Conservation (phyloP, 2,113 vertebrate species). For the Vulpes vulpes region DNA sequence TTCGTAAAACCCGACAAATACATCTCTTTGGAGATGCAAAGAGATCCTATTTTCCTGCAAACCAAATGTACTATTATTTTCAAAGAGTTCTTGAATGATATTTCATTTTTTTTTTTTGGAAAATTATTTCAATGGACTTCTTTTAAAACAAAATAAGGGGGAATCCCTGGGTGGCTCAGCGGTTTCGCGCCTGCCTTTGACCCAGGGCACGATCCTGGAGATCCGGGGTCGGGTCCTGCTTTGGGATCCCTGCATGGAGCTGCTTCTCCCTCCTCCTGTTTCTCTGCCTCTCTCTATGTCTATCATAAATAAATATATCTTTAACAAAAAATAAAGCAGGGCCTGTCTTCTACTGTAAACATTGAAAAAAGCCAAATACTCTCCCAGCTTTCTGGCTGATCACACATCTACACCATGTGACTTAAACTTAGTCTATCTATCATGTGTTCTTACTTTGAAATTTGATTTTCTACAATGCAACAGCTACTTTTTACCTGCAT, state of each 20-base stretch:
- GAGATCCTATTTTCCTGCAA: background rate
- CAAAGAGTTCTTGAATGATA: background rate
- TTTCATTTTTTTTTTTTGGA: background rate
- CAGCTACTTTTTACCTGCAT: background rate
- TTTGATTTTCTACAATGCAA: background rate
- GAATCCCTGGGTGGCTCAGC: too few species aligned
- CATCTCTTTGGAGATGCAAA: background rate
- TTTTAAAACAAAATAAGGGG: background rate
- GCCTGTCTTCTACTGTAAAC: background rate
- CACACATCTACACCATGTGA: accelerated
- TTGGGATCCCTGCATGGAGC: too few species aligned
- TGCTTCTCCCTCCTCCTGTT: too few species aligned
- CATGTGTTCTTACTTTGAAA: background rate
- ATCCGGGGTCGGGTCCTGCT: too few species aligned
- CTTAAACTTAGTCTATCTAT: background rate
- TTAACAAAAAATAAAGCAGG: background rate
- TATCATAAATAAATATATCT: too few species aligned
- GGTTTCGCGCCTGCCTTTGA: too few species aligned
- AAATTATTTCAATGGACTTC: background rate
- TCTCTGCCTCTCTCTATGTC: too few species aligned
- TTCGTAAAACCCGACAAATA: background rate
- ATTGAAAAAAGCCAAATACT: background rate
- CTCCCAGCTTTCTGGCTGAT: background rate
- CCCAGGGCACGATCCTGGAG: too few species aligned
- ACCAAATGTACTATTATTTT: background rate